A percentile compares a stretch with the other conserved stretches of the same genome.
Conservation (phyloP, 2,113 vertebrate species). For the Colius striatus region DNA sequence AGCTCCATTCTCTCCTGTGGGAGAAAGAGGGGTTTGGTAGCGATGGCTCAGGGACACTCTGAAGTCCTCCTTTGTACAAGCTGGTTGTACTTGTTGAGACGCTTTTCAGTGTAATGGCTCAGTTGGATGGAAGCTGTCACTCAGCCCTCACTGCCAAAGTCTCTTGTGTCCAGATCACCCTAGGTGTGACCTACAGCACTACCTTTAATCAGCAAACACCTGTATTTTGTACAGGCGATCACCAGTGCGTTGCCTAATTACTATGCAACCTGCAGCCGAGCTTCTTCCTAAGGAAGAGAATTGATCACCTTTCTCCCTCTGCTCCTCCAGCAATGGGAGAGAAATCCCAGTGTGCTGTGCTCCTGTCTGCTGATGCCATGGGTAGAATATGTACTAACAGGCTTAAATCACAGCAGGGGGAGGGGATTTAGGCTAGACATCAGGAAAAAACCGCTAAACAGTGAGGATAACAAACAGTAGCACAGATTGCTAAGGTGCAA, state of each 20-base stretch:
- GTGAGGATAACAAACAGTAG: not conserved
- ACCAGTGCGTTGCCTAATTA: not conserved
- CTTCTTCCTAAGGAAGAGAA: not conserved
- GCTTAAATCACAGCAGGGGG: not conserved
- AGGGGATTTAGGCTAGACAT: not conserved
- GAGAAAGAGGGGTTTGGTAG: not conserved
- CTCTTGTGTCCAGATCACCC: not conserved
- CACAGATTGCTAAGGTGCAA: not conserved
- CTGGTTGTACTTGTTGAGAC: not conserved
- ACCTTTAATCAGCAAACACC: not conserved
- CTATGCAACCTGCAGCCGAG: not conserved
- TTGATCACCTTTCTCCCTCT: not conserved
- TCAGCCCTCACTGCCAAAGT: not conserved
- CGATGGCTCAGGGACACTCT: not conserved
- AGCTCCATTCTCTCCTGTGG: too few relatives aligned
- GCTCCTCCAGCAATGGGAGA: not conserved
- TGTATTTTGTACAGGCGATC: not conserved
- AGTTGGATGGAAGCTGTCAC: not conserved
- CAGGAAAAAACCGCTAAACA: not conserved
- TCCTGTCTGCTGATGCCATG: not conserved
- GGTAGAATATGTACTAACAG: accelerated
- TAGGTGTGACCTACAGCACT: not conserved
- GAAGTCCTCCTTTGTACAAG: not conserved
- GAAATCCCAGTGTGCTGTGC: not conserved
- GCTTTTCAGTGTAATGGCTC: not conserved